Percentiles rank a stretch among this genome's conserved stretches.
Conservation (phyloP, 1,140 invertebrate species). For the Dendroctonus ponderosae region DNA sequence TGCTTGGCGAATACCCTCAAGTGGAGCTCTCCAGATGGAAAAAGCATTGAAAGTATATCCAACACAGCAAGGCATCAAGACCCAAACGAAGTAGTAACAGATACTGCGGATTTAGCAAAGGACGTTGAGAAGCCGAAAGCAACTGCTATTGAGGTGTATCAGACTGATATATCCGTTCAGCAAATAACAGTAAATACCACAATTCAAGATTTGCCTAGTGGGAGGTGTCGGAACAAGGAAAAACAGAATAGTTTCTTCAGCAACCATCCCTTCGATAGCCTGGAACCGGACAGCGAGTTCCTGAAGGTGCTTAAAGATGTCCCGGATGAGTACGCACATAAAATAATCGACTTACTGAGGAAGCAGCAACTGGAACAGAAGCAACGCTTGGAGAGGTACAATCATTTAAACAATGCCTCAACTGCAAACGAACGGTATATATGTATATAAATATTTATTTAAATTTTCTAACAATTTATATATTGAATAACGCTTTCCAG, state of each 20-base stretch:
- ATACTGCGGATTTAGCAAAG: not conserved
- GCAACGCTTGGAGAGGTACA: constrained; percentile 24
- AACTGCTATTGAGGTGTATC: constrained; percentile 37
- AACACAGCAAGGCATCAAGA: not conserved
- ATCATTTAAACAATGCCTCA: not conserved
- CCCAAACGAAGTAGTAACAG: not conserved
- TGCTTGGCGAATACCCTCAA: not conserved
- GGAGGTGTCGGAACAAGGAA: not conserved
- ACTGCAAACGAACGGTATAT: no score
- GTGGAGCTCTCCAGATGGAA: not conserved
- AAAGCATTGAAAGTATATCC: not conserved
- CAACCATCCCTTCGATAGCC: constrained; percentile 19
- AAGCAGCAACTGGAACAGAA: constrained; percentile 43
- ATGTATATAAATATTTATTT: no score
- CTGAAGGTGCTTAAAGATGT: constrained; percentile 41
- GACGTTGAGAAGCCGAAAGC: constrained; percentile 8
- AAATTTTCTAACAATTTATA: no score
- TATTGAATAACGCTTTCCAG: no score
- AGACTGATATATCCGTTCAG: constrained; percentile 42
- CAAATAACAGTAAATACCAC: constrained; percentile 36
- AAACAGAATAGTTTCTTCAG: constrained; percentile 16
- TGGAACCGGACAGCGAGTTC: constrained; percentile 36
- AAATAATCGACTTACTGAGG: constrained; percentile 50
- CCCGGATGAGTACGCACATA: constrained; percentile 47
- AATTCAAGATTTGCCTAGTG: not conserved